Base-by-base conservation (phyloP, 2,113 vertebrate genomes). In the Potamarius usumacintae region DNA sequence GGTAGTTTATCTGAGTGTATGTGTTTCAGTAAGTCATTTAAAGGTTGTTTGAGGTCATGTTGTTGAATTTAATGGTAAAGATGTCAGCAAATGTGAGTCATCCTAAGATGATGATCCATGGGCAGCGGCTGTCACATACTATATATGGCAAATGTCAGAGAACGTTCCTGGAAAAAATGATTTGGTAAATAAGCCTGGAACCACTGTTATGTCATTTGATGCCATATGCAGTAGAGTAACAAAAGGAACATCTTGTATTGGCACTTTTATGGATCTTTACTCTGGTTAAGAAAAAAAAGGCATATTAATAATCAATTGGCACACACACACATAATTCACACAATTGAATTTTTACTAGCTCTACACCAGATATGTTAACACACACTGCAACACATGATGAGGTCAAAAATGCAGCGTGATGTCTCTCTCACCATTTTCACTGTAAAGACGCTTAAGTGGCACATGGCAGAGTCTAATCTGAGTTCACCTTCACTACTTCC, bases 401-500 rank as follows among this genome's bases (percentile, higher is more conserved):
- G 69, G 15, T 58, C 50, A 72, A 1, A 76, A 60, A 58, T 14
- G 18, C 52, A 74, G 27, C 22, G 18, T 85, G 57, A 76, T 77
- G 71, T 30, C 72, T 77, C 34, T 62, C 57, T 25, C 57, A 52
- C 8, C 17, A 57, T 8, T 86, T 20, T 9, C 18, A 4, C 67
- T 84, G 67, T 71, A 79, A 62, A 87, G 62, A 74, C 22, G 22
- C 81, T 85, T 81, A 84, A n/a, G 67, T 50, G 17, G 48, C 60
- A 82, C 48, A 48, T 63, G 85, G 18, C 22, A 82, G 15, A 42
- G 77, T 17, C n/a, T 27, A 53, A 74, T 53, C 53, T 50, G 82
- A 60, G 22, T 65, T 82, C 77, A 65, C 52, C 22, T 86, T 72
- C 57, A 1, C 53, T 74, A 53, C 27, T 65, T 65, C 2, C 30